Conservation (phyloP, 2,113 vertebrate species). For the Boleophthalmus pectinirostris region DNA sequence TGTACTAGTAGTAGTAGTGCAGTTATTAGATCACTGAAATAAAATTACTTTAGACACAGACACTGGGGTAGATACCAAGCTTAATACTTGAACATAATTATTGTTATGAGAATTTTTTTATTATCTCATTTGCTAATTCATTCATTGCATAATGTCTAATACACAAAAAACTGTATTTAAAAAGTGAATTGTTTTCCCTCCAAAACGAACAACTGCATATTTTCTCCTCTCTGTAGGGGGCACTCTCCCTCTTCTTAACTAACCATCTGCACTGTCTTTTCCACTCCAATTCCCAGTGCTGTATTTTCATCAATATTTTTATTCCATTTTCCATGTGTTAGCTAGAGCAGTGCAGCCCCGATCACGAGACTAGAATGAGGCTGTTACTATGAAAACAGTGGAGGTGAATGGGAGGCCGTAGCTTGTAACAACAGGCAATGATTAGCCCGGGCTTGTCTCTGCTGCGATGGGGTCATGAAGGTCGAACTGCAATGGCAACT, state of each 20-base stretch:
- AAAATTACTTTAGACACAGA: neutral
- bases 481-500: constrained; percentile 22
- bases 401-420: constrained; percentile 28
- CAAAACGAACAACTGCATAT: constrained; percentile 17
- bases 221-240: constrained; percentile 62
- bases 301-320: constrained; percentile 5
- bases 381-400: constrained; percentile 36
- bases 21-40: neutral
- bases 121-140: neutral
- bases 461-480: constrained; percentile 7
- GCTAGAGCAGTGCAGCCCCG: constrained; percentile 6
- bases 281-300: constrained; percentile 9
- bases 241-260: constrained; percentile 52
- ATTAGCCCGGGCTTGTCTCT: constrained; percentile 19
- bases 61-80: neutral
- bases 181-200: neutral
- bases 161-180: neutral
- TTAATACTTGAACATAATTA: neutral
- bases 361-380: constrained; percentile 24
- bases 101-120: neutral
- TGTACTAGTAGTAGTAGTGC: neutral
- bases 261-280: constrained; percentile 4
- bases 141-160: neutral
- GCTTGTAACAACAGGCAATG: constrained; percentile 12
- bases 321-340: neutral